phyloP scores from a whole-genome alignment of 2,113 vertebrate species.

The Petrocephalus zakoni region DNA sequence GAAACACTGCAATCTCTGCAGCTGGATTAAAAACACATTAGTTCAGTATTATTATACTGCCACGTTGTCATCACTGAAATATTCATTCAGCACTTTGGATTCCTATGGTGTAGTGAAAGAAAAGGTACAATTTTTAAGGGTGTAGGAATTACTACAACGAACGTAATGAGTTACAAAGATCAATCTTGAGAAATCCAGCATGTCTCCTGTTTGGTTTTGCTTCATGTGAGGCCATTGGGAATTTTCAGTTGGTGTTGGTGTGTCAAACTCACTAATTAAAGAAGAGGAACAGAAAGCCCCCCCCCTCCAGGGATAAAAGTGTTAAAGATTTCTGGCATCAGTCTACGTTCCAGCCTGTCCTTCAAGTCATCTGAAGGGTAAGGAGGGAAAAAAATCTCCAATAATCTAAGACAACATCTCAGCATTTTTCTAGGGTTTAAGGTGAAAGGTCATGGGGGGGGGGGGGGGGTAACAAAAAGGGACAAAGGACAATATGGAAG shows the following conservation, averaged over 20 bases:
- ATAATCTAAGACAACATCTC: conserved; percentile 3
- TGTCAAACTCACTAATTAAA: conserved; percentile 18
- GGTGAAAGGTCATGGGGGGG: background rate
- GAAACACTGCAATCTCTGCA: background rate
- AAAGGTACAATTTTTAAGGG: background rate
- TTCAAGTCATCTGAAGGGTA: background rate
- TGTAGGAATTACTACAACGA: background rate
- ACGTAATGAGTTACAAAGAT: background rate
- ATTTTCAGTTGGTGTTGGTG: conserved; percentile 6
- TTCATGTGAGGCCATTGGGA: background rate
- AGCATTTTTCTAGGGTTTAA: background rate
- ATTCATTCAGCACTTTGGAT: background rate
- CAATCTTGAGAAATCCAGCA: background rate
- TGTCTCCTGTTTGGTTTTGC: background rate
- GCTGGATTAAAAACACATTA: background rate
- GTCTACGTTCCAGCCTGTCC: background rate
- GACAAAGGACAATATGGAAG: background rate
- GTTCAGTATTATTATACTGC: background rate
- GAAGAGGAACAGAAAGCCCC: background rate
- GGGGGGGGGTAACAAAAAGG: background rate
- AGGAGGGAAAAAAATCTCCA: background rate
- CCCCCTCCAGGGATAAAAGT: background rate
- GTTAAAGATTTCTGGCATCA: background rate
- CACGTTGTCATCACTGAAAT: background rate
- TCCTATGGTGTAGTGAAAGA: background rate